phyloP scores from a whole-genome alignment of 1,140 invertebrate genomes.

The Drosophila pachea region DNA sequence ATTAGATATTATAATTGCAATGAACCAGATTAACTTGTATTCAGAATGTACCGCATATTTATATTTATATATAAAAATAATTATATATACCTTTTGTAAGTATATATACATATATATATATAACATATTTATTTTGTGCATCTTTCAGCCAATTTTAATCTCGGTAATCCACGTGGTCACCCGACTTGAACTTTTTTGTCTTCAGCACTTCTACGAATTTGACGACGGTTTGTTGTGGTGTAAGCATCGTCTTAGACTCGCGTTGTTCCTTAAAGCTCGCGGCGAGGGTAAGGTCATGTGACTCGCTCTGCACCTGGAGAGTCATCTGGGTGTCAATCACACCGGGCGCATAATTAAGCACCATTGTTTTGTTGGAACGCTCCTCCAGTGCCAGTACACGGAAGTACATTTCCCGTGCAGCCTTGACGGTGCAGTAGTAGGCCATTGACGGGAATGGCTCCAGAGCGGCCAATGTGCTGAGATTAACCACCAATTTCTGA shows the following conservation, averaged over 20 bases:
- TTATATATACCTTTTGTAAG: background rate
- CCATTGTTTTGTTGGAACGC: constrained; percentile 82
- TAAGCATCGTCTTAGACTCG: constrained; percentile 85
- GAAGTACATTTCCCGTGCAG: constrained; percentile 95
- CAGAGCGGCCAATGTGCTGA: constrained; percentile 90
- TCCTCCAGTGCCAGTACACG: constrained; percentile 89
- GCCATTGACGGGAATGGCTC: constrained; percentile 87
- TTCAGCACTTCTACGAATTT: constrained; percentile 87
- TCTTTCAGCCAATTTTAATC: constrained; percentile 79
- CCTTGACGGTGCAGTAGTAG: constrained; percentile 92
- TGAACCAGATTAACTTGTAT: constrained; percentile 5
- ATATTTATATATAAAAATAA: background rate
- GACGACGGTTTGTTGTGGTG: constrained; percentile 86
- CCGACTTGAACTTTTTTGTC: constrained; percentile 87
- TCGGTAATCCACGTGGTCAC: constrained; percentile 93
- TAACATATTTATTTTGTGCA: background rate
- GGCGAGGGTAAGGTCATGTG: constrained; percentile 82
- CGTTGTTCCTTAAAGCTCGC: constrained; percentile 81
- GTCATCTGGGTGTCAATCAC: constrained; percentile 96
- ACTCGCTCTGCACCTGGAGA: constrained; percentile 82
- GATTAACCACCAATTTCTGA: constrained; percentile 87
- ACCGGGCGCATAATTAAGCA: constrained; percentile 96
- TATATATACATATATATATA: background rate
- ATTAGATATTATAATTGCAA: background rate
- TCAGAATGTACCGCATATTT: background rate